Evolutionary conservation across 2,888 invertebrate genomes (phyloP), one percentile per base, ranked within the genome.

Genomic region (Epiperipatus broadwayi): DNA sequence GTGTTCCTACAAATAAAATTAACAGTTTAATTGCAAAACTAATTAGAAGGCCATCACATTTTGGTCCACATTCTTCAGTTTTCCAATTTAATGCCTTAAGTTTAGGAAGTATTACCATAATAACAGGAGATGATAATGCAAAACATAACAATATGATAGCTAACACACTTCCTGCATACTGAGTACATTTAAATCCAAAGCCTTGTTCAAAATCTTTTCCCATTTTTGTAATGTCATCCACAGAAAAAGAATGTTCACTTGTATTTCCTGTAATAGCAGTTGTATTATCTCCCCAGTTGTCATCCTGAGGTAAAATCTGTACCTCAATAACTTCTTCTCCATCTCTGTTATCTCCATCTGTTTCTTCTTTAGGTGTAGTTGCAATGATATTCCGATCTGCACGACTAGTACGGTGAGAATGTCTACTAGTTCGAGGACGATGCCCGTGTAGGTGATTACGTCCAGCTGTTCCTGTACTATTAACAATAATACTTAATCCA

Each of bases 281-380:
- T 0, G 91, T 91, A 52, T 85, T 91, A 59, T 93, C 93, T n/a
- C 85, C 89, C 93, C 93, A 93, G 59, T 89, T 89, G 54, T 93
- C 93, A 62, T 93, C 93, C 63, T 89, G 79, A 0, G 87, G 87
- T 41, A 91, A 63, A 47, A 91, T 89, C 64, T 91, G 89, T 25
- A 91, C 89, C 64, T 91, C 89, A 35, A 91, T 87, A 8, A 85
- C 78, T 61, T 87, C 85, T 7, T 38, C 42, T 8, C 37, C 42
- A 16, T 20, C 19, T 20, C 39, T 28, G n/a, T n/a, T n/a, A 2
- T 36, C 41, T 19, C 29, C 19, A 14, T 34, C 41, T 7, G 31
- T 35, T 32, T 53, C 48, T 43, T 55, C 56, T 32, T 57, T 56
- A 12, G 44, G 37, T 5, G 33, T 21, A 7, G 27, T 21, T 22